Conservation (phyloP, 2,113 vertebrate genomes). For the Caretta caretta region DNA sequence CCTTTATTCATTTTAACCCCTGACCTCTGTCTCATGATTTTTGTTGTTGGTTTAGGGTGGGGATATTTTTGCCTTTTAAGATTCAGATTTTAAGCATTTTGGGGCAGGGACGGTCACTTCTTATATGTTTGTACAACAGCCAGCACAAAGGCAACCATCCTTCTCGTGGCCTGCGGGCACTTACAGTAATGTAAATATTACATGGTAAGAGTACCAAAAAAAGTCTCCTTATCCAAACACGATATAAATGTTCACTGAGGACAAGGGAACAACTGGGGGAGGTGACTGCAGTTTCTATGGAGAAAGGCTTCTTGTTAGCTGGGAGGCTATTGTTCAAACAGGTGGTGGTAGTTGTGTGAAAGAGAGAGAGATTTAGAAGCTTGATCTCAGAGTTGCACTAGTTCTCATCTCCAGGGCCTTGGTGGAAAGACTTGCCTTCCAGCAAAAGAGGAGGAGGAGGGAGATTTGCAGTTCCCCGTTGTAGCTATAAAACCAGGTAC, state of each 20-base stretch:
- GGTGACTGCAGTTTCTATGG: background rate
- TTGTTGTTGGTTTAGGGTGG: background rate
- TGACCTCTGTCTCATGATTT: background rate
- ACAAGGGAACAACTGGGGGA: background rate
- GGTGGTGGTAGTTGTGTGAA: constrained; percentile 4
- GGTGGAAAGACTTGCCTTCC: constrained; percentile 21
- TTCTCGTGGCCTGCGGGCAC: background rate
- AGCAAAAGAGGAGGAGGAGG: constrained; percentile 23
- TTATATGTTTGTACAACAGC: constrained; percentile 40
- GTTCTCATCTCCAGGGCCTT: constrained; percentile 26
- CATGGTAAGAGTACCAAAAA: background rate
- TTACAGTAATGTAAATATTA: background rate
- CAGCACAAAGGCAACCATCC: background rate
- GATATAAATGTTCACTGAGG: constrained; percentile 15
- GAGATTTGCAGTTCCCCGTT: constrained; percentile 56
- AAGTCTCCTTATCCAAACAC: constrained; percentile 30
- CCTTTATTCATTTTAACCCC: background rate
- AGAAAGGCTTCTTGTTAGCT: background rate
- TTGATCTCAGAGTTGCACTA: background rate
- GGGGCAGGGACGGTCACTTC: background rate
- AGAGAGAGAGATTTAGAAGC: background rate
- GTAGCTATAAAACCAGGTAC: constrained; percentile 61
- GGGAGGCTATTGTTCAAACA: background rate
- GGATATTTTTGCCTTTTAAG: background rate
- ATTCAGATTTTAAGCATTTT: background rate